phyloP scores from a whole-genome alignment of 2,888 invertebrate species.

The Pristionchus entomophagus region DNA sequence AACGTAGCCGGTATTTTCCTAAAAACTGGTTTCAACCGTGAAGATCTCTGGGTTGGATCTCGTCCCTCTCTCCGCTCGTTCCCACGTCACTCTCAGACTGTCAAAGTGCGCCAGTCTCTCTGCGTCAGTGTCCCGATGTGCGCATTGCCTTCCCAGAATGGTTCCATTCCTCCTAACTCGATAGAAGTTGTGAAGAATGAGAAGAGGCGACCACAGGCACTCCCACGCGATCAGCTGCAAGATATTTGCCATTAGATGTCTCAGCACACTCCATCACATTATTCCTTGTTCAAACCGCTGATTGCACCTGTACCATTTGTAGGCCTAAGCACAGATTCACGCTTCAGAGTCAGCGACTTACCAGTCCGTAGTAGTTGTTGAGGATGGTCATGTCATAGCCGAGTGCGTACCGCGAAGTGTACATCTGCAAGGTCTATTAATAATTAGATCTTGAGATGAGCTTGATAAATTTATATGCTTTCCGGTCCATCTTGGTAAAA shows the following conservation, averaged over 20 bases:
- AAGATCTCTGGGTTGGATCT: background rate
- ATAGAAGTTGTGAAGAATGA: conserved; percentile 6
- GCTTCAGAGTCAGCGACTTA: too few relatives aligned
- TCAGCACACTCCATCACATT: too few relatives aligned
- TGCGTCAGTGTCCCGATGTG: background rate
- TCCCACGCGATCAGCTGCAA: conserved; percentile 32
- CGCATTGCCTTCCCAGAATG: background rate
- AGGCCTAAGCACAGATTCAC: too few relatives aligned
- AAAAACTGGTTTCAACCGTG: background rate
- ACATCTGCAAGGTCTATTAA: background rate
- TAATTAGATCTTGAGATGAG: background rate
- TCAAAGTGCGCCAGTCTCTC: background rate
- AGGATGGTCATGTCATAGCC: conserved; percentile 17
- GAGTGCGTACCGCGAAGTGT: background rate
- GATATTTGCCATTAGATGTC: background rate
- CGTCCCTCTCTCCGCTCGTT: background rate
- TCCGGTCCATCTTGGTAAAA: too few relatives aligned
- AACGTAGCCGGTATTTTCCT: too few relatives aligned
- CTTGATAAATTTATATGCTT: too few relatives aligned
- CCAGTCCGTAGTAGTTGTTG: conserved; percentile 16
- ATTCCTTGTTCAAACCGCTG: too few relatives aligned
- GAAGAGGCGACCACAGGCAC: background rate
- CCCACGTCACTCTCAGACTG: conserved; percentile 13
- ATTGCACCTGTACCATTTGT: too few relatives aligned
- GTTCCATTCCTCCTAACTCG: background rate